Percentiles rank a stretch among this genome's conserved stretches.
Conservation (phyloP, 2,888 invertebrate genomes). For the Volucella bombylans region DNA sequence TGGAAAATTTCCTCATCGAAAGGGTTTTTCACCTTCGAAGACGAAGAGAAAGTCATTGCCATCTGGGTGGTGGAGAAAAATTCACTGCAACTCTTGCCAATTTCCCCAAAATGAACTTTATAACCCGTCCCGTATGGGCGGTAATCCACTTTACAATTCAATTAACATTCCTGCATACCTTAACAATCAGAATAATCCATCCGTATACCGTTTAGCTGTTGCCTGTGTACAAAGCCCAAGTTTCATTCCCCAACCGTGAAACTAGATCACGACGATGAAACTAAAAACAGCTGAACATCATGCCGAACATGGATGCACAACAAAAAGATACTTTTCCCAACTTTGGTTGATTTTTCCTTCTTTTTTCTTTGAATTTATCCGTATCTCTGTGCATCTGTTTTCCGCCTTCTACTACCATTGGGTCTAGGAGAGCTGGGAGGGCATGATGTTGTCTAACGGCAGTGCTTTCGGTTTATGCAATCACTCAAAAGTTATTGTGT, state of each 20-base stretch:
- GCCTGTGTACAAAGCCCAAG: conserved; percentile 16
- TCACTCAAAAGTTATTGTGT: conserved; percentile 60
- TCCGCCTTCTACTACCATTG: conserved; percentile 4
- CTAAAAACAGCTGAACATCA: conserved; percentile 26
- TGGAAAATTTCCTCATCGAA: too few species aligned
- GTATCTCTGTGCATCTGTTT: conserved; percentile 8
- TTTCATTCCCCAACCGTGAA: conserved; percentile 27
- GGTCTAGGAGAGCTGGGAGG: background rate
- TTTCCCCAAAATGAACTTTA: too few species aligned
- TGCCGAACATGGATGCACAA: background rate
- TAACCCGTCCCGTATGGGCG: too few species aligned
- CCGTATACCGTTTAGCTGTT: background rate
- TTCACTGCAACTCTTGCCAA: too few species aligned
- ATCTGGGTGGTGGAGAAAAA: too few species aligned
- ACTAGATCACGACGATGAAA: conserved; percentile 43
- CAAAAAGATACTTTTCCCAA: conserved; percentile 32
- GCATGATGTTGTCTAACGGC: background rate
- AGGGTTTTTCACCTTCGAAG: too few species aligned
- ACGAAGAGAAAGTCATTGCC: too few species aligned
- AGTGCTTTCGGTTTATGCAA: conserved; percentile 63
- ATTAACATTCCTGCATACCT: background rate
- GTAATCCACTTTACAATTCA: too few species aligned
- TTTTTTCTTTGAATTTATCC: conserved; percentile 17
- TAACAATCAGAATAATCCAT: background rate
- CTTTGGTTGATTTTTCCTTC: background rate